A percentile compares a stretch with the other conserved stretches of the same genome.
phyloP scores from a whole-genome alignment of 2,113 vertebrate genomes.

The Vulpes vulpes region DNA sequence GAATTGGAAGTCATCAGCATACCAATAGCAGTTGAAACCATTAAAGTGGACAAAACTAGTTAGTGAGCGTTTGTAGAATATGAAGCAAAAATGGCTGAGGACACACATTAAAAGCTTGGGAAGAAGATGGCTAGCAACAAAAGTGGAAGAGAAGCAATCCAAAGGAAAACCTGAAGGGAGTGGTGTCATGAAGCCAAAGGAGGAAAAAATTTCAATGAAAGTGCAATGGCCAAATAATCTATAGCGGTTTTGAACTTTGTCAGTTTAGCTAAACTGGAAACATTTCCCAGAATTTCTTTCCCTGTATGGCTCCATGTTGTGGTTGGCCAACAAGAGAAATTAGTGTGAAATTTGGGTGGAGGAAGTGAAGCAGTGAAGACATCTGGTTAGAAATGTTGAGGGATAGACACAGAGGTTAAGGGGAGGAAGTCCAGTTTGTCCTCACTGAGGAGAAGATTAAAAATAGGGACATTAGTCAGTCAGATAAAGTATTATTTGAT shows the following conservation, averaged over 20 bases:
- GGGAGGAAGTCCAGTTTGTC: background rate
- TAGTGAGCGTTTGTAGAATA: background rate
- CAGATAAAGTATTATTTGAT: background rate
- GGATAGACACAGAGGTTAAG: background rate
- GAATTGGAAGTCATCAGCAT: background rate
- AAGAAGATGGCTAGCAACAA: background rate
- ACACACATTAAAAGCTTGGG: background rate
- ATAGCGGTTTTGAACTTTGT: constrained; percentile 29
- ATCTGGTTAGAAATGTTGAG: background rate
- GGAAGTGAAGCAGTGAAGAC: background rate
- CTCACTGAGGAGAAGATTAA: background rate
- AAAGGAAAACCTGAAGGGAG: background rate
- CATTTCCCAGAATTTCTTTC: constrained; percentile 21
- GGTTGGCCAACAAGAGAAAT: background rate
- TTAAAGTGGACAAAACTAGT: background rate
- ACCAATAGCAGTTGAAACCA: background rate
- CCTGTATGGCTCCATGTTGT: background rate
- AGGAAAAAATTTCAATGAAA: background rate
- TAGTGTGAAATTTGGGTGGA: background rate
- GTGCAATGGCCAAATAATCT: background rate
- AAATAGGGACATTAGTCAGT: background rate
- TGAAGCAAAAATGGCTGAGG: background rate
- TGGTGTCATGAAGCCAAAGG: background rate
- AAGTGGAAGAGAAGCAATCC: background rate
- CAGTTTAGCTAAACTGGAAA: background rate